Base-by-base conservation (phyloP, 2,888 invertebrate species). In the Priocnemis perturbator region DNA sequence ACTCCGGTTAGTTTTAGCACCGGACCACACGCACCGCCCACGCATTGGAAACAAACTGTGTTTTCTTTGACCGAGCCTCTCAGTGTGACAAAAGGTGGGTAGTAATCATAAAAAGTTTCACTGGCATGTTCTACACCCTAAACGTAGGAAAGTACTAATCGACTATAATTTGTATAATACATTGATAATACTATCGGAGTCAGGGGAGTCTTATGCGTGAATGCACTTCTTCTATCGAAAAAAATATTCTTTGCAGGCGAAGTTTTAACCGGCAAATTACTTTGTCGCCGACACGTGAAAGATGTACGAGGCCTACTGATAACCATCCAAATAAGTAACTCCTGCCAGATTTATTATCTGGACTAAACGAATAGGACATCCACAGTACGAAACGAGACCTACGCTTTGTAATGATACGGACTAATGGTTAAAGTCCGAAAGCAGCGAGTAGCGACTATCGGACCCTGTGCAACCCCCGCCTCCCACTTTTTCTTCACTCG, bases 11-110 rank as follows among this genome's bases (percentile, higher is more conserved):
- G 91, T 3, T 93, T 98, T 82, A 94, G 95, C 60, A 98, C 98
- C 0, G 94, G 95, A 0, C 97, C 98, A 2, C 90, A 91, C 48
- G 90, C 91, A 0, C 91, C 92, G 0, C 91, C 93, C 21, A 98
- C 98, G 0, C 98, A 98, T 90, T 98, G 98, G 98, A 97, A 97
- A 86, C 98, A 98, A 89, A 97, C 97, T 0, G 92, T 97, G 0
- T 97, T 98, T 88, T 95, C 95, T 84, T 91, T 98, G 15, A 94
- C 93, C 73, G 92, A 95, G 77, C 93, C 95, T 44, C 91, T 95
- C 57, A 88, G 91, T 58, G 93, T 97, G 0, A 93, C 93, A 74
- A 90, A 93, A 89, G 96, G 95, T 88, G 83, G 82, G 37, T 37
- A 11, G 1, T 64, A 69, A 20, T 7, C 9, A 26, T 50, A 20